Percentiles rank a stretch among this genome's conserved stretches.
Conservation (phyloP, 2,113 vertebrate genomes). For the Malurus elegans region DNA sequence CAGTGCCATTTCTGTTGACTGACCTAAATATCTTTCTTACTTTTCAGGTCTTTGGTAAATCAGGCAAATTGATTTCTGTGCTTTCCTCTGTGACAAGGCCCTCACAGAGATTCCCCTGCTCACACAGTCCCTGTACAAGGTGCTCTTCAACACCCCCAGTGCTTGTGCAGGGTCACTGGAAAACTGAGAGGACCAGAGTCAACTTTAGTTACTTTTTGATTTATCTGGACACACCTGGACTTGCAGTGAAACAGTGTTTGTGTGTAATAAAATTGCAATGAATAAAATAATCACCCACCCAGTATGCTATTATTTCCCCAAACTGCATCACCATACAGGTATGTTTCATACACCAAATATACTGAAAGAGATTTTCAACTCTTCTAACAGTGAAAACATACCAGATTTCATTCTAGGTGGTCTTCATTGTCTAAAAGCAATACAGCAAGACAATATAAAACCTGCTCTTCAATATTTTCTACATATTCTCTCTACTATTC, state of each 20-base stretch:
- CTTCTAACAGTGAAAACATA: background rate
- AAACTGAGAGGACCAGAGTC: background rate
- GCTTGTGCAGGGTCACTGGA: background rate
- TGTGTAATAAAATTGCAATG: background rate
- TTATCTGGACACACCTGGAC: background rate
- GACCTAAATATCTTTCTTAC: slow-evolving; percentile 37
- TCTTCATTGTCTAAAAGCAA: background rate
- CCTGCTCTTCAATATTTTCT: background rate
- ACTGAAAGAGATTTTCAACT: background rate
- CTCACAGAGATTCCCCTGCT: slow-evolving; percentile 3
- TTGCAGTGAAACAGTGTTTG: background rate
- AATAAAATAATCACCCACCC: background rate
- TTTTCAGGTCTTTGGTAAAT: slow-evolving; percentile 23
- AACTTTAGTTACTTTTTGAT: background rate
- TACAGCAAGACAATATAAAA: background rate
- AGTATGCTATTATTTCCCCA: background rate
- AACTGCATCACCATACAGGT: background rate
- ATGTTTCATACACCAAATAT: background rate
- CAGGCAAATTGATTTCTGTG: slow-evolving; percentile 59
- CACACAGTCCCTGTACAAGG: background rate
- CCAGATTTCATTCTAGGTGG: background rate
- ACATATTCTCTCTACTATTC: background rate
- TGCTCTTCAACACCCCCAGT: background rate
- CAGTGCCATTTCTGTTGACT: background rate
- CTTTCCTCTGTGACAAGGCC: slow-evolving; percentile 23